Evolutionary conservation across 2,113 vertebrate species (phyloP).

Genomic region (Amia ocellicauda): DNA sequence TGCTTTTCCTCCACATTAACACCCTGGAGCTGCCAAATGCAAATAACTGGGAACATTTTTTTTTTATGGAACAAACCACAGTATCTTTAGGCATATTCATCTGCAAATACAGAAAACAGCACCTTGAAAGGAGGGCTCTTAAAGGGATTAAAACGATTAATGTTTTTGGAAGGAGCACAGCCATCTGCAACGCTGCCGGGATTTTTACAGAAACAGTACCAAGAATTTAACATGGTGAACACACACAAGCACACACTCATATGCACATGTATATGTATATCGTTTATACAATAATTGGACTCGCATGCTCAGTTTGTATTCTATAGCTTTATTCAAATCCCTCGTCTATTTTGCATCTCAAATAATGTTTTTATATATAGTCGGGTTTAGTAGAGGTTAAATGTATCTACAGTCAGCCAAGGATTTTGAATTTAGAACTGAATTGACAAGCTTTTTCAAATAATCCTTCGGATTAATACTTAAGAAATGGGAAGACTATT

Average conservation of each 20-base stretch:
- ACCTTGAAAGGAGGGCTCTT: conserved; percentile 14
- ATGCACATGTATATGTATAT: background rate
- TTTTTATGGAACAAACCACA: background rate
- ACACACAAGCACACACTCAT: background rate
- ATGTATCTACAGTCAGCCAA: no score
- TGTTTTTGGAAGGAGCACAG: conserved; percentile 15
- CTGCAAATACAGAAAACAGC: conserved; percentile 6
- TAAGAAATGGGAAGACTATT: no score
- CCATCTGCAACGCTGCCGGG: conserved; percentile 7
- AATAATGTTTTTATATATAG: no score
- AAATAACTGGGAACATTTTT: background rate
- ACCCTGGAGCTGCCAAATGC: background rate
- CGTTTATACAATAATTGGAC: background rate
- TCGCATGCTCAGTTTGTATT: background rate
- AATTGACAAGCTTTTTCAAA: no score
- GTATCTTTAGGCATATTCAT: conserved; percentile 7
- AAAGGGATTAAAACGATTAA: conserved; percentile 20
- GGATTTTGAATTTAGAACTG: no score
- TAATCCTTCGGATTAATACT: no score
- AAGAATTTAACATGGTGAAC: background rate
- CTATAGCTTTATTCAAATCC: conserved; percentile 10
- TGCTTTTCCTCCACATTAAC: background rate
- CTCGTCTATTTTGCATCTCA: background rate
- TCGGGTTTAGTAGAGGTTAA: no score
- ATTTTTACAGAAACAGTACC: conserved; percentile 14